Evolutionary conservation across 2,113 vertebrate genomes (phyloP).

Genomic region (Fukomys damarensis): DNA sequence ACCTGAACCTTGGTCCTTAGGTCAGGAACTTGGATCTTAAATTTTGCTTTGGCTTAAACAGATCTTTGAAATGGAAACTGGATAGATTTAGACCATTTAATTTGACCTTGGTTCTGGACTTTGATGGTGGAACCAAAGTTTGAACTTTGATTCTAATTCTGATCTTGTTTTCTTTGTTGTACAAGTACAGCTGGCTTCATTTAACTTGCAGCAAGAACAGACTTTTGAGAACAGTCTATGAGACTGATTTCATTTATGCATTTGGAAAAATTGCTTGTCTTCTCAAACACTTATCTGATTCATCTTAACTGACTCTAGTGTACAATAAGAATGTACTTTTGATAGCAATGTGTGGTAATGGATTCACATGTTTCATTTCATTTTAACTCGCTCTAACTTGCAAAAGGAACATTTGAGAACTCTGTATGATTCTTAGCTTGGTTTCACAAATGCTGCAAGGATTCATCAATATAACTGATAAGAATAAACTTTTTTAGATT

Average conservation of each 20-base stretch:
- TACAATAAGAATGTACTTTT: not conserved
- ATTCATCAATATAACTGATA: not conserved
- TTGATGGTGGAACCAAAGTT: not conserved
- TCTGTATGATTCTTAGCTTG: not conserved
- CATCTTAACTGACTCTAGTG: not conserved
- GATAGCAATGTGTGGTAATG: not conserved
- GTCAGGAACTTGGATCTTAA: not conserved
- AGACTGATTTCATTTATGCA: not conserved
- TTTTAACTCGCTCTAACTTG: not conserved
- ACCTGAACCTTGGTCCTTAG: not conserved
- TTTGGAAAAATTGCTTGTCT: not conserved
- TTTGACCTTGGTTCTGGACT: not conserved
- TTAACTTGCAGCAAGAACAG: not conserved
- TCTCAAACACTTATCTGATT: not conserved
- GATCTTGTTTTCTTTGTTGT: constrained; percentile 1
- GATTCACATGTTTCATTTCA: not conserved
- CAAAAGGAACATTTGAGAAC: not conserved
- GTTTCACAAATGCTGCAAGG: not conserved
- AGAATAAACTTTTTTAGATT: not conserved
- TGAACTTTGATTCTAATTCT: not conserved
- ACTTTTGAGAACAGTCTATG: not conserved
- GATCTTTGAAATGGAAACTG: not conserved
- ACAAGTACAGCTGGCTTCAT: not conserved
- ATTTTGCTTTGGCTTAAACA: not conserved
- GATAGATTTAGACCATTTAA: not conserved